These are phyloP conservation scores for Rhincodon typus DNA, from an alignment of 2,797 vertebrate genomes.

Conservation along the genomic window DNA sequence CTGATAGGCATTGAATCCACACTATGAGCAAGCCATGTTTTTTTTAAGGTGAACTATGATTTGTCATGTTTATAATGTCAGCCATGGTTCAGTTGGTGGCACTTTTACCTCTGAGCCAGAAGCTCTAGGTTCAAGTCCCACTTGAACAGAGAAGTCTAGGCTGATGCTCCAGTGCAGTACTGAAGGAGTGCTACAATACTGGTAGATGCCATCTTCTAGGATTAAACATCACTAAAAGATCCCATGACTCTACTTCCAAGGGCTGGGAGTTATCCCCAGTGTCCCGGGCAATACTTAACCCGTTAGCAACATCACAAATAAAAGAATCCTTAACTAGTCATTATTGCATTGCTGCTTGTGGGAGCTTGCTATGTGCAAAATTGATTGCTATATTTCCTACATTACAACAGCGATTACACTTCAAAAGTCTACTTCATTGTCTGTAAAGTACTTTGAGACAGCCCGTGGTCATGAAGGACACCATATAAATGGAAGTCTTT, in stretches of 20 bases:
- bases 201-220: too few species aligned
- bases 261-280: neutral
- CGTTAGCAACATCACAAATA: neutral
- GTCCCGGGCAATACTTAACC: neutral
- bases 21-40: neutral
- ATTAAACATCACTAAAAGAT: neutral
- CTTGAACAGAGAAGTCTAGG: neutral
- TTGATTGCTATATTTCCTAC: neutral
- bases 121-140: neutral
- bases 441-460: neutral
- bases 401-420: neutral
- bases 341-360: neutral
- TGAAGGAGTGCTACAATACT: neutral
- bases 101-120: neutral
- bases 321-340: neutral
- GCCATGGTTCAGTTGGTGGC: too few species aligned
- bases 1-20: neutral
- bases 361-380: neutral
- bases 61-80: neutral
- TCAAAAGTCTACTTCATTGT: neutral
- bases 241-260: neutral
- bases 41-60: neutral
- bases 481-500: neutral
- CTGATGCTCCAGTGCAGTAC: neutral
- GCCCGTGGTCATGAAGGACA: neutral